Percentiles rank a stretch among this genome's conserved stretches.
These are phyloP conservation scores for Ailuropoda melanoleuca DNA, from an alignment of 2,113 vertebrate genomes.

Conservation along the genomic window DNA sequence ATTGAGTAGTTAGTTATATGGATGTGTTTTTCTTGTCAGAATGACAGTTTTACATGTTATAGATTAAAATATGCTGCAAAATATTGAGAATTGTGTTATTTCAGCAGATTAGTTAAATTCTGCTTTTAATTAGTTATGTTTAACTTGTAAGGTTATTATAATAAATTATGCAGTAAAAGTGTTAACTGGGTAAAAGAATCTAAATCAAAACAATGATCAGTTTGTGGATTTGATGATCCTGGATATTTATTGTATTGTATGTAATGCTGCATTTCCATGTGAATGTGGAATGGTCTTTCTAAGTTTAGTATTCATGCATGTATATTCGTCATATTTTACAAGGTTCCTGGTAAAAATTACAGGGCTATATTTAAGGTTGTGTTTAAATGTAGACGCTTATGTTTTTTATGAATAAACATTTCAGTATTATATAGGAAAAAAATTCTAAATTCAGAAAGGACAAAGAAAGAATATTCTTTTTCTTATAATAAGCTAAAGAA, in stretches of 20 bases:
- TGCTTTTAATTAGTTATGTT: constrained; percentile 57
- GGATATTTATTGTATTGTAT: constrained; percentile 64
- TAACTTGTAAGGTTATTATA: constrained; percentile 57
- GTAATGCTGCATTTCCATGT: constrained; percentile 57
- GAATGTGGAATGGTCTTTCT: constrained; percentile 50
- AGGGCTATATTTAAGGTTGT: constrained; percentile 46
- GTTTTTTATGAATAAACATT: constrained; percentile 64
- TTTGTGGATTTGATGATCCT: constrained; percentile 40
- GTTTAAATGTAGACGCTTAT: constrained; percentile 57
- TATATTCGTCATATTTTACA: constrained; percentile 43
- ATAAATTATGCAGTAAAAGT: constrained; percentile 55
- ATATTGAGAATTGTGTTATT: constrained; percentile 55
- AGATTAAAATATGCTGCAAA: constrained; percentile 65
- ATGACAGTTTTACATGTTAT: constrained; percentile 61
- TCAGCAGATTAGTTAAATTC: constrained; percentile 58
- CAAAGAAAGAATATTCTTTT: constrained; percentile 48
- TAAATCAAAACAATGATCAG: constrained; percentile 56
- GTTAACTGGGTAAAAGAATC: constrained; percentile 56
- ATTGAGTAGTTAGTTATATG: constrained; percentile 64
- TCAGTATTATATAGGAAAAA: constrained; percentile 48
- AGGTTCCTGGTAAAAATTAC: constrained; percentile 14
- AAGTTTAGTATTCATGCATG: constrained; percentile 31
- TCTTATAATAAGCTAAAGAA: constrained; percentile 50
- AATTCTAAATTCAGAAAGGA: constrained; percentile 51
- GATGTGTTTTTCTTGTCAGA: constrained; percentile 57